Conservation (phyloP, 2,797 vertebrate genomes). For the Philypnodon macrostomus region DNA sequence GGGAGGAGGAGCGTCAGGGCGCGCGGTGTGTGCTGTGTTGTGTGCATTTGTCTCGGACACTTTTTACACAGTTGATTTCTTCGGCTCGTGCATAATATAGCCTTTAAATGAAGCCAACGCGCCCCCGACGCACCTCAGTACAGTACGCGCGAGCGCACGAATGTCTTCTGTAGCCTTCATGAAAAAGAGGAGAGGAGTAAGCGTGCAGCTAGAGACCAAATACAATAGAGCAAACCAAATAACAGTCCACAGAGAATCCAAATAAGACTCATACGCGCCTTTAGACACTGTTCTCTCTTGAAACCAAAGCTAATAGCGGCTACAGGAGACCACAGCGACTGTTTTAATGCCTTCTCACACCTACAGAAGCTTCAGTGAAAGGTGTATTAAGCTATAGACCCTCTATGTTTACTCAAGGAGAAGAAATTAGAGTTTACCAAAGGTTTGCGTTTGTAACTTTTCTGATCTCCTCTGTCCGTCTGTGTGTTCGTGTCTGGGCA, state of each 20-base stretch:
- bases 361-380: slow-evolving; percentile 46
- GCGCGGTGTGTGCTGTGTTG: slow-evolving; percentile 58
- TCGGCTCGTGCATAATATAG: slow-evolving; percentile 21
- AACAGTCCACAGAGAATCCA: slow-evolving; percentile 52
- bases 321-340: slow-evolving; percentile 61
- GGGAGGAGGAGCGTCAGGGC: slow-evolving; percentile 77
- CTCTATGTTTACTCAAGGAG: slow-evolving; percentile 66
- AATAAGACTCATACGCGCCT: slow-evolving; percentile 62
- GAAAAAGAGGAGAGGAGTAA: slow-evolving; percentile 42
- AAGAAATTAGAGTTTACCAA: slow-evolving; percentile 30
- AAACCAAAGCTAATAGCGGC: slow-evolving; percentile 61
- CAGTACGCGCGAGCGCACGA: slow-evolving; percentile 58
- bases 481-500: slow-evolving; percentile 68
- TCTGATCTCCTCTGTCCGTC: slow-evolving; percentile 67
- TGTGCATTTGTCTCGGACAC: slow-evolving; percentile 11
- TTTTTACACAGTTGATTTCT: slow-evolving; percentile 51
- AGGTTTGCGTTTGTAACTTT: slow-evolving; percentile 50
- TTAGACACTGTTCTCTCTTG: slow-evolving; percentile 42
- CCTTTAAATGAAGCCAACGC: slow-evolving; percentile 46
- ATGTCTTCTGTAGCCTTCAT: slow-evolving; percentile 63
- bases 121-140: slow-evolving; percentile 43
- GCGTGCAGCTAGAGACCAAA: slow-evolving; percentile 72
- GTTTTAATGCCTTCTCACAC: slow-evolving; percentile 63
- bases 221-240: slow-evolving; percentile 71
- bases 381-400: slow-evolving; percentile 42